Evolutionary conservation across 2,888 invertebrate species (phyloP).

Genomic region (Perizoma affinitatum): DNA sequence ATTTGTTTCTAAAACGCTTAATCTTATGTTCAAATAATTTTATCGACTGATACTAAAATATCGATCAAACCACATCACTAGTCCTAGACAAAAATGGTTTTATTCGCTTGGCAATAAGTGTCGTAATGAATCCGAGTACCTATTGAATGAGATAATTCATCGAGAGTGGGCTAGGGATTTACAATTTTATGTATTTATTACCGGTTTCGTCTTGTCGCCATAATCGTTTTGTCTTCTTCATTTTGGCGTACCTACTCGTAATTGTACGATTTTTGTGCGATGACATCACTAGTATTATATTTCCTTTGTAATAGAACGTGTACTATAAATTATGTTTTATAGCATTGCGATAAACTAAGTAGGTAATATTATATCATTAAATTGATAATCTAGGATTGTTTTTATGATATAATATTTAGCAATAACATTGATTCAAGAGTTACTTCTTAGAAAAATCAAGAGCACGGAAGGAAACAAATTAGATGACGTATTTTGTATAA

Average conservation of each 20-base stretch:
- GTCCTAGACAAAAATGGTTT: constrained; percentile 70
- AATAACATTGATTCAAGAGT: neutral
- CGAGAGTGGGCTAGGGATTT: constrained; percentile 74
- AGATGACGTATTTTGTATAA: too few relatives aligned
- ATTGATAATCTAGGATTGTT: constrained; percentile 2
- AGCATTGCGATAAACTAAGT: constrained; percentile 15
- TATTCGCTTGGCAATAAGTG: constrained; percentile 77
- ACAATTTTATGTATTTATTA: constrained; percentile 70
- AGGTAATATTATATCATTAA: constrained; percentile 8
- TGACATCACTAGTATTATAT: constrained; percentile 39
- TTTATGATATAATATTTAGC: neutral
- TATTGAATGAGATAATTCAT: constrained; percentile 73
- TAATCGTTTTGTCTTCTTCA: constrained; percentile 46
- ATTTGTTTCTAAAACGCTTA: too few relatives aligned
- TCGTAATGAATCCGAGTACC: constrained; percentile 81
- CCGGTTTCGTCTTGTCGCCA: constrained; percentile 75
- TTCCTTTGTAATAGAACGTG: constrained; percentile 34
- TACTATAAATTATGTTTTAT: constrained; percentile 33
- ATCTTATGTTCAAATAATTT: neutral
- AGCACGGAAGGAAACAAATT: too few relatives aligned
- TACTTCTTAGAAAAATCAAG: too few relatives aligned
- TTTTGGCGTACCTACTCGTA: constrained; percentile 38
- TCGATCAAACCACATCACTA: constrained; percentile 51
- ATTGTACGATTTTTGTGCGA: constrained; percentile 36
- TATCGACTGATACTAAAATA: constrained; percentile 24